Percentiles rank a stretch among this genome's conserved stretches.
Evolutionary conservation across 2,888 invertebrate species (phyloP).

Genomic region (Mactromeris polynyma): DNA sequence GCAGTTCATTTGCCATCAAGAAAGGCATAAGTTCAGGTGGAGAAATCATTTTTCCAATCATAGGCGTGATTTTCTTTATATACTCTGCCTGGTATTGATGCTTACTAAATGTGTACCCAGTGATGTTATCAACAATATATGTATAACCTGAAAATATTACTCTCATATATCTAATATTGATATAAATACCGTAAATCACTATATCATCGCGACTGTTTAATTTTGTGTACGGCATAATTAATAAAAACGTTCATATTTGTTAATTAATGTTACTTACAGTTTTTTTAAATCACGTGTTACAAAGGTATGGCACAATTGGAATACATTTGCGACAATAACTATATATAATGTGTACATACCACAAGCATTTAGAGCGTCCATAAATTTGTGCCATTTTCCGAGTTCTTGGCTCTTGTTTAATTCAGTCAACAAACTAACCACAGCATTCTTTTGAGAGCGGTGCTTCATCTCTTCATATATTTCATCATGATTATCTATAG

Average conservation of each 20-base stretch:
- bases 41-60: conserved; percentile 6
- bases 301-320: no score
- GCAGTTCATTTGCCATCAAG: not conserved
- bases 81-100: not conserved
- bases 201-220: no score
- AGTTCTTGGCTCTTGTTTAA: conserved; percentile 18
- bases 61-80: conserved; percentile 13
- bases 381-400: conserved; percentile 33
- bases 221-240: no score
- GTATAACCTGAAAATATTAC: not conserved
- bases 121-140: conserved; percentile 10
- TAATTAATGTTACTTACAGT: no score
- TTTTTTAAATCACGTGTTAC: no score
- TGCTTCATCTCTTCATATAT: conserved; percentile 16
- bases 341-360: conserved; percentile 3
- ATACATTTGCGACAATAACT: no score
- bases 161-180: no score
- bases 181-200: no score
- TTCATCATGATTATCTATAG: conserved; percentile 18
- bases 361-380: conserved; percentile 18
- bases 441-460: not conserved
- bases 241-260: no score
- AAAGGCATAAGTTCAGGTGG: conserved; percentile 10
- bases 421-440: conserved; percentile 1
- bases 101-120: conserved; percentile 1